Conservation (phyloP, 2,888 invertebrate species). For the Lasioglossum vierecki region DNA sequence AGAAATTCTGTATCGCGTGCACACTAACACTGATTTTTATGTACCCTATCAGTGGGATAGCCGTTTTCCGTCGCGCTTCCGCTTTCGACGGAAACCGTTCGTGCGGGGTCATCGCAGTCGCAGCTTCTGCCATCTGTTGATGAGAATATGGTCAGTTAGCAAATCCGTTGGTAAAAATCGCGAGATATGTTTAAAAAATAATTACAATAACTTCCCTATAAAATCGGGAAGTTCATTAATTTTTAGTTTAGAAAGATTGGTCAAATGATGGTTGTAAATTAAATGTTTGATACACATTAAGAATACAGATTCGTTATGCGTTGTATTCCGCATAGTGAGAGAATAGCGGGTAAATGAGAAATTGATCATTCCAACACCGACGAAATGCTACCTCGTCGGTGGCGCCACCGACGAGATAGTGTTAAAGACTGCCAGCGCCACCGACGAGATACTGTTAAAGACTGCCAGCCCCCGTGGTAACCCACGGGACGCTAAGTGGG, state of each 20-base stretch:
- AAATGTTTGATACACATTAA: background rate
- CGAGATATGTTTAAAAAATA: background rate
- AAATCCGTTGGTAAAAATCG: background rate
- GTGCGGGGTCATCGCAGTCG: background rate
- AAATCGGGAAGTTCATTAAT: no score
- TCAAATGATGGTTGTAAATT: background rate
- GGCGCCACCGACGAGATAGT: no score
- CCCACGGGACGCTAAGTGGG: no score
- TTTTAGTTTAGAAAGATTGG: background rate
- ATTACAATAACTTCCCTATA: no score
- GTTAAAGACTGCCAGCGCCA: no score
- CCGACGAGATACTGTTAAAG: no score
- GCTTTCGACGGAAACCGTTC: background rate
- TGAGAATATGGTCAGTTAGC: background rate
- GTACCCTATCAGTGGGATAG: background rate
- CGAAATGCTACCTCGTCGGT: no score
- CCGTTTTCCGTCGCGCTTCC: background rate
- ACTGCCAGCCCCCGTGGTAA: no score
- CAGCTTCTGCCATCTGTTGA: conserved; percentile 9
- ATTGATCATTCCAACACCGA: background rate
- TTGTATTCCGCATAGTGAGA: background rate
- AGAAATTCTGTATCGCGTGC: background rate
- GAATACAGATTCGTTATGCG: background rate
- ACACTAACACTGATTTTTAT: background rate
- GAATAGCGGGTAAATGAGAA: background rate